Conservation (phyloP, 2,797 vertebrate genomes). For the Lates japonicus region DNA sequence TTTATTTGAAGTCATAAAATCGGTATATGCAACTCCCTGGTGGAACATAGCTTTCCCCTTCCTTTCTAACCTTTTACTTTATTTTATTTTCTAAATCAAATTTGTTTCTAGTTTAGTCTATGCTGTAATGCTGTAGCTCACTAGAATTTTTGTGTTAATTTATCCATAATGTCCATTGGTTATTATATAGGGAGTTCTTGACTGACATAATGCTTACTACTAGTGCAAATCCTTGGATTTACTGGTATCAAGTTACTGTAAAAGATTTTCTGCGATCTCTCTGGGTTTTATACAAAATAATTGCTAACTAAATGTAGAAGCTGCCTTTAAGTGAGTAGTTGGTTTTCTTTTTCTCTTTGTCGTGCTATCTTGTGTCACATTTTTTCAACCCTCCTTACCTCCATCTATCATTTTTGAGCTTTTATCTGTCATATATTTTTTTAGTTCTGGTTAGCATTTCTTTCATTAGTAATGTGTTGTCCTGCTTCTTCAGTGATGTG, state of each 20-base stretch:
- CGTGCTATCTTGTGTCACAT: background rate
- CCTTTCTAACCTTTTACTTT: background rate
- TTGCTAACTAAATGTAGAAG: background rate
- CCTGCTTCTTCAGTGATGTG: slow-evolving; percentile 9
- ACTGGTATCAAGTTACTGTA: background rate
- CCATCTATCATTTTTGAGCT: background rate
- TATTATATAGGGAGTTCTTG: background rate
- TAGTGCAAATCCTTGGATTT: background rate
- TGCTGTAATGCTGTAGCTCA: background rate
- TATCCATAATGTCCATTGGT: background rate
- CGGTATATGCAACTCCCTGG: no score
- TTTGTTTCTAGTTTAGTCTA: background rate
- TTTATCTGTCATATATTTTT: background rate
- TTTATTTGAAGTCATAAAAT: background rate
- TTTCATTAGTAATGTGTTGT: slow-evolving; percentile 1
- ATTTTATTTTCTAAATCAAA: no score
- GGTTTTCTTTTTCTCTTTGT: background rate
- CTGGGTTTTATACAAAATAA: background rate
- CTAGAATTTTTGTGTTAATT: background rate
- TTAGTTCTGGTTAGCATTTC: background rate
- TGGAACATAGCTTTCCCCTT: background rate
- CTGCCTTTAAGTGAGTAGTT: background rate
- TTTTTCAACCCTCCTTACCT: background rate
- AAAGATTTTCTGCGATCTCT: background rate
- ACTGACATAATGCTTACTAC: background rate